Evolutionary conservation across 1,140 invertebrate genomes (phyloP), one percentile per base, ranked within the genome.

Genomic region (Conus betulinus): DNA sequence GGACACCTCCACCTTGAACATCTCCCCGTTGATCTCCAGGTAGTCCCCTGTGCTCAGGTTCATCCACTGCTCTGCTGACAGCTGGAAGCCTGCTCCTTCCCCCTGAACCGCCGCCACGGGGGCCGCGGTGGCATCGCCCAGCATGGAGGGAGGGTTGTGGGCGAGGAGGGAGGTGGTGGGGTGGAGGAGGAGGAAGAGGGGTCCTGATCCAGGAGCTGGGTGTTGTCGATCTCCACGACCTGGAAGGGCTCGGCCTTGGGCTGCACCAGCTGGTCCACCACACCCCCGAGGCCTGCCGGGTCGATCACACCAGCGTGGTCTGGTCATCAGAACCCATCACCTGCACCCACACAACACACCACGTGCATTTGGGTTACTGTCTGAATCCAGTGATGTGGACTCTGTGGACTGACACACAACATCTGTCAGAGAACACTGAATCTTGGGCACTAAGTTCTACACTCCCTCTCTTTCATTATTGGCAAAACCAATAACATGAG

Each of bases 21-120:
- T 92, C 88, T 95, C 93, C 5, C 94, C 94, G 91, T 95, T 94
- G 25, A 95, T 95, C 90, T 95, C 93, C 23, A 95, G 91, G 91
- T 91, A 94, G 85, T 95, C 94, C 55, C 94, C 94, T 76, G 91
- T 88, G 0, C 91, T 92, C 57, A 95, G 89, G 84, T 93, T 91
- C 83, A 92, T 91, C 5, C 94, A 55, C 90, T 94, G 93, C n/a
- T 94, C 93, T 5, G 91, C 79, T 3, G 93, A 90, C 60, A 94
- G 79, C 88, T 95, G 92, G 51, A 94, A 89, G 11, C 91, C 89
- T 23, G 91, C 86, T 76, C 87, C 71, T 76, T 17, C 85, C 53
- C 52, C 74, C 87, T 87, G 85, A 81, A n/a, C 60, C 57, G 53
- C 85, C 84, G 87, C 81, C 23, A 91, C 89, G 6, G 52, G 27